These are phyloP conservation scores for Nycteola revayana DNA, from an alignment of 2,888 invertebrate species.

Conservation along the genomic window DNA sequence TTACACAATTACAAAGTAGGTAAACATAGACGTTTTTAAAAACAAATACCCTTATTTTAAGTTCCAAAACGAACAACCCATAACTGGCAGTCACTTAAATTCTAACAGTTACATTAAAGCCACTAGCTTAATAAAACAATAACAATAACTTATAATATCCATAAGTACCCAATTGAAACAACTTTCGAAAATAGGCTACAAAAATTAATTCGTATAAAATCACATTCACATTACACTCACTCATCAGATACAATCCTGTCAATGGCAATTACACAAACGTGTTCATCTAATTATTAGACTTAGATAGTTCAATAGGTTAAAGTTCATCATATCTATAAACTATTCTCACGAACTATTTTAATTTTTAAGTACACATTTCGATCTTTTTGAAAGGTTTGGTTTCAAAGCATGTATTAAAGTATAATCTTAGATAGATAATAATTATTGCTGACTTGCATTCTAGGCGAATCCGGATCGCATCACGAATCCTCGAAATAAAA, in stretches of 20 bases:
- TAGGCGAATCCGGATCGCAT: too few species aligned
- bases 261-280: conserved; percentile 22
- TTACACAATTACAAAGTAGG: too few species aligned
- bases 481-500: too few species aligned
- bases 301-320: too few species aligned
- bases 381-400: conserved; percentile 10
- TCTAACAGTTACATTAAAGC: conserved; percentile 29
- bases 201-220: conserved; percentile 35
- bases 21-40: too few species aligned
- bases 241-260: conserved; percentile 18
- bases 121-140: conserved; percentile 25
- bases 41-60: too few species aligned
- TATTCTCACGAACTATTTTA: too few species aligned
- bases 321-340: background rate
- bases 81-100: conserved; percentile 23
- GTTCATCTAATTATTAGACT: too few species aligned
- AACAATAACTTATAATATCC: conserved; percentile 32
- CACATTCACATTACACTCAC: conserved; percentile 23
- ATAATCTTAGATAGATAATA: too few species aligned
- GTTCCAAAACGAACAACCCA: conserved; percentile 5
- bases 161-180: conserved; percentile 20
- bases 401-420: conserved; percentile 4
- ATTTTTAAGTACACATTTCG: too few species aligned
- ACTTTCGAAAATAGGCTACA: conserved; percentile 6
- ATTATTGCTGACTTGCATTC: too few species aligned